Evolutionary conservation across 2,113 vertebrate species (phyloP), one percentile per base, ranked within the genome.

Genomic region (Vicugna pacos): DNA sequence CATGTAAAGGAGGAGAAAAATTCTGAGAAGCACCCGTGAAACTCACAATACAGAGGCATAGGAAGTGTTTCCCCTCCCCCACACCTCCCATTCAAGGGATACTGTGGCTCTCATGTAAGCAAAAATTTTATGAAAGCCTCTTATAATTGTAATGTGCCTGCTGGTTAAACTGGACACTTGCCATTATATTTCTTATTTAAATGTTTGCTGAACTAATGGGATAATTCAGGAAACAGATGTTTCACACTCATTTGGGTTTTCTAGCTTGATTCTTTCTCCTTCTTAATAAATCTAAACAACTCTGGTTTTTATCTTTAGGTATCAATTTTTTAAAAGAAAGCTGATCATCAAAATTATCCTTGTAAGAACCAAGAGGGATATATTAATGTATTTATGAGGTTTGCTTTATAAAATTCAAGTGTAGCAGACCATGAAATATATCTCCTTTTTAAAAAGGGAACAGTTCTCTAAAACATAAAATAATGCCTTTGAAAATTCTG

Each of bases 211-310:
- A 5, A 14, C 24, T 93, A 96, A 83, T 54, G 48, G 58, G 14
- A 38, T 5, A 85, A 52, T 62, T 77, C 76, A 56, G 69, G 5
- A 58, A 94, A n/a, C 38, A 75, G 97, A 77, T 2, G 0, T 64
- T 93, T 64, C 65, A 90, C 46, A 32, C 46, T 46, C 81, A 0
- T 67, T 94, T 90, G 79, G n/a, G 30, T 76, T 50, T 96, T 94
- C 92, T 88, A 50, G 58, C 46, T 81, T 95, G 35, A n/a, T 50
- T 13, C 90, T 85, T 95, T 58, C 58, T 97, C 89, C 54, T 58
- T 94, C 73, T 56, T 80, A 46, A 58, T 94, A 52, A 28, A 84
- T 93, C 86, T 89, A 77, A 95, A 84, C 32, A 65, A 17, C 9
- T 8, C 7, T 87, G 0, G 67, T 76, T 92, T 93, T 89, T 90